Conservation (phyloP, 2,797 vertebrate genomes). For the Manis pentadactyla region DNA sequence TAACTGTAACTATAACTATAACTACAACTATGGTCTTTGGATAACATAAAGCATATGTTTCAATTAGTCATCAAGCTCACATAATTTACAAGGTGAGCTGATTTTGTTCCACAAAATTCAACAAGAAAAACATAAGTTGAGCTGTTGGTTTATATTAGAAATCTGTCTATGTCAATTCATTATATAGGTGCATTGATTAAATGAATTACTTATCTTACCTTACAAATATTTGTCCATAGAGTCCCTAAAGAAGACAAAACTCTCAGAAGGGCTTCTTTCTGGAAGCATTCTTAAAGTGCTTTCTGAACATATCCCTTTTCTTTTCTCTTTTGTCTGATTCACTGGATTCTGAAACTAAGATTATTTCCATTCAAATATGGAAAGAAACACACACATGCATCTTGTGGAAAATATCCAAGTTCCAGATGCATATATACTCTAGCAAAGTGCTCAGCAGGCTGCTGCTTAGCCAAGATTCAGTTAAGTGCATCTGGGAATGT, state of each 20-base stretch:
- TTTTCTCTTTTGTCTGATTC: slow-evolving; percentile 79
- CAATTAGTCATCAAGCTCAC: neutral
- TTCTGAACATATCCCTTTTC: slow-evolving; percentile 66
- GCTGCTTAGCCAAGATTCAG: slow-evolving; percentile 76
- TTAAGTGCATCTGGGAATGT: slow-evolving; percentile 81
- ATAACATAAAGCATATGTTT: neutral
- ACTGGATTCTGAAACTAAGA: slow-evolving; percentile 82
- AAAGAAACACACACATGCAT: neutral
- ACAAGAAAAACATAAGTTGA: slow-evolving; percentile 77
- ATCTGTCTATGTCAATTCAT: slow-evolving; percentile 79
- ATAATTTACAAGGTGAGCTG: neutral
- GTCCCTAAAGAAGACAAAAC: slow-evolving; percentile 75
- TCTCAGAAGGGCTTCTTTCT: slow-evolving; percentile 78
- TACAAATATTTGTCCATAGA: slow-evolving; percentile 80
- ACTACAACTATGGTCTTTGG: neutral
- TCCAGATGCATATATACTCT: neutral
- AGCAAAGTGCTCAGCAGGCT: slow-evolving; percentile 6
- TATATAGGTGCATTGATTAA: slow-evolving; percentile 80
- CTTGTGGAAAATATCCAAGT: neutral
- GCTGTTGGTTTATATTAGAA: slow-evolving; percentile 82
- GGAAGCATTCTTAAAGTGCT: slow-evolving; percentile 78
- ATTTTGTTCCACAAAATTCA: slow-evolving; percentile 79
- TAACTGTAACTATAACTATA: no score
- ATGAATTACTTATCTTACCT: slow-evolving; percentile 81
- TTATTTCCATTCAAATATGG: slow-evolving; percentile 48